phyloP scores from a whole-genome alignment of 2,113 vertebrate genomes.

The Chloropsis hardwickii region DNA sequence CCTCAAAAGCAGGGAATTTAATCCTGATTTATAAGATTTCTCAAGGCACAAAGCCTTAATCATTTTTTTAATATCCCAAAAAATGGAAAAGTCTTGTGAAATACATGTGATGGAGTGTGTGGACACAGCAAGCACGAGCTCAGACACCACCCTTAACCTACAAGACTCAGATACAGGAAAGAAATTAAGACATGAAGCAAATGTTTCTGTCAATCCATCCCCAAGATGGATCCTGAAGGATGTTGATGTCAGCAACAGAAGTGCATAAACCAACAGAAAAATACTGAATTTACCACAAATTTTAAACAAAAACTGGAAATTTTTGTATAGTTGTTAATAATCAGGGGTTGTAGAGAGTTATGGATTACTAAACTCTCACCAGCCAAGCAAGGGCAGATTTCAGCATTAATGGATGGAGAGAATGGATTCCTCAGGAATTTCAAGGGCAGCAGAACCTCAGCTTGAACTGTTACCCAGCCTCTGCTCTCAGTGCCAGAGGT shows the following conservation, averaged over 20 bases:
- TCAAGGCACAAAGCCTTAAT: not conserved
- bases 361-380: conserved; percentile 15
- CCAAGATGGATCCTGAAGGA: not conserved
- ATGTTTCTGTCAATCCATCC: not conserved
- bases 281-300: not conserved
- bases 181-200: not conserved
- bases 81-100: not conserved
- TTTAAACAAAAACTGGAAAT: not conserved
- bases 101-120: not conserved
- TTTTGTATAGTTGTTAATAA: not conserved
- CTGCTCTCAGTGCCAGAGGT: not conserved
- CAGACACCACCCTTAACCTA: not conserved
- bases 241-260: not conserved
- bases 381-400: not conserved
- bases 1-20: not conserved
- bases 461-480: not conserved
- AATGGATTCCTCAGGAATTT: not conserved
- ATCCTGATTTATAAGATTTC: not conserved
- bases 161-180: not conserved
- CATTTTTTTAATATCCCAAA: not conserved
- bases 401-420: accelerated
- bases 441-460: not conserved
- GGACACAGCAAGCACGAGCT: not conserved
- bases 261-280: not conserved
- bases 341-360: not conserved